phyloP scores from a whole-genome alignment of 2,888 invertebrate genomes.

The Polyommatus icarus region DNA sequence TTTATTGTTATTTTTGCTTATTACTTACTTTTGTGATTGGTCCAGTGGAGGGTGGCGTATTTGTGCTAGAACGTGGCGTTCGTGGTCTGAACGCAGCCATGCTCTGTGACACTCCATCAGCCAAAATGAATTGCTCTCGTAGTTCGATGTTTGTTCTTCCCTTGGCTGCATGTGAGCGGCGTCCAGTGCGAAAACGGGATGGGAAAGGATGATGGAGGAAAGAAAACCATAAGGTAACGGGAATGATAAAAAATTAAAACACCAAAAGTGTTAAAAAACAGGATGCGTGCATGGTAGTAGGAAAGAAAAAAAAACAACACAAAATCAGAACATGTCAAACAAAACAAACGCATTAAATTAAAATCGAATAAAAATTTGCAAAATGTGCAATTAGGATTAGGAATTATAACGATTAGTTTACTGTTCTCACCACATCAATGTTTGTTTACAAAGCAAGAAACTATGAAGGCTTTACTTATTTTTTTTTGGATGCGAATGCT shows the following conservation, averaged over 20 bases:
- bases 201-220: conserved; percentile 56
- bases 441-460: conserved; percentile 65
- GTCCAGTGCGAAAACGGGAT: conserved; percentile 68
- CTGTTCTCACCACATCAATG: conserved; percentile 64
- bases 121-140: conserved; percentile 99
- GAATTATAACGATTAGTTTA: conserved; percentile 71
- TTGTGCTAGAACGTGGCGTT: conserved; percentile 90
- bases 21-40: conserved; percentile 96
- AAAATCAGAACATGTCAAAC: conserved; percentile 78
- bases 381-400: conserved; percentile 75
- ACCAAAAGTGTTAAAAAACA: conserved; percentile 66
- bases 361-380: conserved; percentile 56
- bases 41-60: conserved; percentile 86
- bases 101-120: conserved; percentile 98
- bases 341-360: conserved; percentile 60
- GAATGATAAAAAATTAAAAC: conserved; percentile 64
- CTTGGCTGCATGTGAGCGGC: conserved; percentile 91
- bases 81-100: conserved; percentile 99
- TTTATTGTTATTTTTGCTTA: conserved; percentile 49
- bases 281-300: conserved; percentile 76
- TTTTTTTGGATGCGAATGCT: too few species aligned
- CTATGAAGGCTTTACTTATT: not conserved
- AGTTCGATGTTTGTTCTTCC: conserved; percentile 99
- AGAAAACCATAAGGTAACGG: conserved; percentile 72
- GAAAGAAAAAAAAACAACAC: conserved; percentile 71